phyloP scores from a whole-genome alignment of 1,140 invertebrate genomes.

The Hycleus phaleratus region DNA sequence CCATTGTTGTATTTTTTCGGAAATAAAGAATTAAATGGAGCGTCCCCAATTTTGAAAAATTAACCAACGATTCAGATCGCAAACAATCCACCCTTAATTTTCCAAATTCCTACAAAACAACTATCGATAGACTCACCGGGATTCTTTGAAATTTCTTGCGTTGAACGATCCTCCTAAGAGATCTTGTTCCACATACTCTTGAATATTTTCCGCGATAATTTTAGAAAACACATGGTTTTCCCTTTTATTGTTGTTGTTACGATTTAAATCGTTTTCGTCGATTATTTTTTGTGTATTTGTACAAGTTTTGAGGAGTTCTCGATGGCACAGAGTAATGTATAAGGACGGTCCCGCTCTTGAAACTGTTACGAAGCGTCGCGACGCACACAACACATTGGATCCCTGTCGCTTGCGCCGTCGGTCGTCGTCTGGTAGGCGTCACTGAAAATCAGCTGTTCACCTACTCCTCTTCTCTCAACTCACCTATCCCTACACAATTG shows the following conservation, averaged over 20 bases:
- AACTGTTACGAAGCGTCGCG: slow-evolving; percentile 12
- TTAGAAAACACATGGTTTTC: neutral
- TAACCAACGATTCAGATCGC: too few species aligned
- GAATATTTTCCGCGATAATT: neutral
- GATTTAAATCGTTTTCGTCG: too few species aligned
- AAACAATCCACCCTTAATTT: too few species aligned
- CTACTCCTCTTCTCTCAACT: slow-evolving; percentile 1
- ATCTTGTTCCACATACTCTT: neutral
- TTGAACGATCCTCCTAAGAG: neutral
- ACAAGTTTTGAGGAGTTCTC: neutral
- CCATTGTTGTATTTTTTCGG: neutral
- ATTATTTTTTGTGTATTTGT: neutral
- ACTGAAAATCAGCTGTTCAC: slow-evolving; percentile 19
- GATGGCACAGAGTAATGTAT: neutral
- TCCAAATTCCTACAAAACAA: too few species aligned
- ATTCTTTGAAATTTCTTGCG: neutral
- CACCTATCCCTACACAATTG: too few species aligned
- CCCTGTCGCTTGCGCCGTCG: neutral
- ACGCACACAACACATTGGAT: slow-evolving; percentile 9
- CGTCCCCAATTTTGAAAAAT: too few species aligned
- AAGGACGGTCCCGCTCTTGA: too few species aligned
- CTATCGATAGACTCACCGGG: too few species aligned
- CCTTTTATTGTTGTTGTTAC: neutral
- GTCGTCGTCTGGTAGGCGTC: slow-evolving; percentile 17
- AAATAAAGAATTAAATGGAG: too few species aligned